Evolutionary conservation across 2,888 invertebrate genomes (phyloP).

Genomic region (Agrochola lota): DNA sequence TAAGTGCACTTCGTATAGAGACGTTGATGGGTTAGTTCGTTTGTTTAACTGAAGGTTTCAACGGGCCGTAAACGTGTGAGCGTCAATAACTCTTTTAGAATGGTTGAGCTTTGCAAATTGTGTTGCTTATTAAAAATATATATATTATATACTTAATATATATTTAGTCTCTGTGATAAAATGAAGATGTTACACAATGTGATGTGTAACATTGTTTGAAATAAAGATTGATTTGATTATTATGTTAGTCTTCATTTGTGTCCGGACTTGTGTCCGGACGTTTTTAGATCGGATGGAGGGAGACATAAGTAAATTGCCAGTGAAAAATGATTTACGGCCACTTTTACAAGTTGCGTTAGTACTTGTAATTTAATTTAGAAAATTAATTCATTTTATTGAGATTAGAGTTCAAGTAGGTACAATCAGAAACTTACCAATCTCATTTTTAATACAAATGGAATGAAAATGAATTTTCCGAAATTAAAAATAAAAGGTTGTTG

Average conservation of each 20-base stretch:
- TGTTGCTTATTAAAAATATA: not conserved
- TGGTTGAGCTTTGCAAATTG: slow-evolving; percentile 14
- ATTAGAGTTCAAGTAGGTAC: not conserved
- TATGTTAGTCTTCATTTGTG: not conserved
- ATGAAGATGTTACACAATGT: too few species aligned
- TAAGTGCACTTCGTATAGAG: slow-evolving; percentile 43
- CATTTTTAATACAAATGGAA: not conserved
- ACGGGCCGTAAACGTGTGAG: slow-evolving; percentile 6
- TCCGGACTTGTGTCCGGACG: too few species aligned
- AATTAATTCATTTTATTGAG: not conserved
- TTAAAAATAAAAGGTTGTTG: too few species aligned
- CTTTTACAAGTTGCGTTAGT: too few species aligned
- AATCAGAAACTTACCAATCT: not conserved
- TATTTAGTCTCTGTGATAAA: too few species aligned
- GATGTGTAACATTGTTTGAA: too few species aligned
- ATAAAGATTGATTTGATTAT: too few species aligned
- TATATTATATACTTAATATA: too few species aligned
- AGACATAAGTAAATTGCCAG: not conserved
- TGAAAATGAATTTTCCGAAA: not conserved
- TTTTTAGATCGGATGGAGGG: not conserved
- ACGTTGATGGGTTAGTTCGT: slow-evolving; percentile 43
- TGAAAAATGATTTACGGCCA: not conserved
- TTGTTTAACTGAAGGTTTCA: slow-evolving; percentile 41
- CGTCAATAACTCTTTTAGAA: slow-evolving; percentile 14
- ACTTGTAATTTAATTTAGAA: not conserved